phyloP scores from a whole-genome alignment of 1,140 invertebrate species.

The Druon quercuslanigerum region DNA sequence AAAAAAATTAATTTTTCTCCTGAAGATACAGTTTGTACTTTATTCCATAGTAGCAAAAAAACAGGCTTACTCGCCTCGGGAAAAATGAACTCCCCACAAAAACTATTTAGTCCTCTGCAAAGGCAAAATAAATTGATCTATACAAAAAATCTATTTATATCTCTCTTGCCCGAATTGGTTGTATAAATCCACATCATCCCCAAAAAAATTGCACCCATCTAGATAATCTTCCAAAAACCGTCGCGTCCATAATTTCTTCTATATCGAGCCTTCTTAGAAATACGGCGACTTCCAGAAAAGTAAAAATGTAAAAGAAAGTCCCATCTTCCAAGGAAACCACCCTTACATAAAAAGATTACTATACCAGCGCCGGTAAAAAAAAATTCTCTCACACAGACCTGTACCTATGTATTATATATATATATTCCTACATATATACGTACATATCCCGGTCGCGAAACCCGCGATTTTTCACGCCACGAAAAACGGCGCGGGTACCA shows the following conservation, averaged over 20 bases:
- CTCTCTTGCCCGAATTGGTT: too few species aligned
- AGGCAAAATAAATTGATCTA: too few species aligned
- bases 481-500: constrained; percentile 38
- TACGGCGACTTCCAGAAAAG: neutral
- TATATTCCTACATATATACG: too few species aligned
- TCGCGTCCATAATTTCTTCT: neutral
- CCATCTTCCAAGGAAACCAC: constrained; percentile 20
- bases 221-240: neutral
- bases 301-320: neutral
- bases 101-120: too few species aligned
- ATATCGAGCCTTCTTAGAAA: neutral
- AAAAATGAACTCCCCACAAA: too few species aligned
- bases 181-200: too few species aligned
- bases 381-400: neutral
- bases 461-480: constrained; percentile 45
- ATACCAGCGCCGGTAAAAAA: neutral
- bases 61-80: too few species aligned
- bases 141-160: too few species aligned
- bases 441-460: constrained; percentile 8
- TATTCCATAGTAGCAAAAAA: too few species aligned
- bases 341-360: constrained; percentile 7
- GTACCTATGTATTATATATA: neutral
- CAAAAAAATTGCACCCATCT: too few species aligned
- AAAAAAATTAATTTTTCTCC: too few species aligned
- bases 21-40: too few species aligned